Evolutionary conservation across 1,140 invertebrate genomes (phyloP), one percentile per base, ranked within the genome.

Genomic region (Tribolium castaneum): DNA sequence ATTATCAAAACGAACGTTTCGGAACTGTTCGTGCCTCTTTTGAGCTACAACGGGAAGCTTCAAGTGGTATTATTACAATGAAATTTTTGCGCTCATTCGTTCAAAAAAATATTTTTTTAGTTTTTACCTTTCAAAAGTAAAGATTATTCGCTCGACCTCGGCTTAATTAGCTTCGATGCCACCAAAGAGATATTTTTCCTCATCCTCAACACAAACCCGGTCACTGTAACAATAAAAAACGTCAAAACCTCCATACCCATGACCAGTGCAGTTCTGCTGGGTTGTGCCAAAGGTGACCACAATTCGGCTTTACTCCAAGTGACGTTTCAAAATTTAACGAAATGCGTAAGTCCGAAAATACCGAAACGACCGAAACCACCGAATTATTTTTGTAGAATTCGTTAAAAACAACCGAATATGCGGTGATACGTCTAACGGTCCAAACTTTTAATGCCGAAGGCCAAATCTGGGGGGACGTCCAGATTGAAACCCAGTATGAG

Each of bases 201-300:
- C 22, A 82, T 95, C n/a, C 87, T 92, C 75, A 95, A 95, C 87
- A 89, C 92, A 79, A 95, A 95, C 86, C 94, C 94, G 12, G 90
- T 95, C 14, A 90, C 90, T 83, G 90, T 95, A 77, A 89, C 90
- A 77, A 84, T 95, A 14, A 90, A 90, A 79, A 90, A 90, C 13
- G 92, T 92, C 89, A 90, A 90, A 45, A 90, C 92, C 4, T 94
- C 93, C 81, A 89, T 93, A 83, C 90, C 91, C n/a, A 89, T 89
- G 56, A 89, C 91, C n/a, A 88, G 88, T 71, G 87, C 94, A 13
- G 90, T 92, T 83, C 85, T 94, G n/a, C 87, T 93, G 82, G 93
- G 93, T 14, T 91, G 94, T 82, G 92, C 92, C 80, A 90, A 88
- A 83, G 92, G 92, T 25, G 90, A 91, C 86, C 84, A 87, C 19